Evolutionary conservation across 2,113 vertebrate species (phyloP).

Genomic region (Rutilus rutilus): DNA sequence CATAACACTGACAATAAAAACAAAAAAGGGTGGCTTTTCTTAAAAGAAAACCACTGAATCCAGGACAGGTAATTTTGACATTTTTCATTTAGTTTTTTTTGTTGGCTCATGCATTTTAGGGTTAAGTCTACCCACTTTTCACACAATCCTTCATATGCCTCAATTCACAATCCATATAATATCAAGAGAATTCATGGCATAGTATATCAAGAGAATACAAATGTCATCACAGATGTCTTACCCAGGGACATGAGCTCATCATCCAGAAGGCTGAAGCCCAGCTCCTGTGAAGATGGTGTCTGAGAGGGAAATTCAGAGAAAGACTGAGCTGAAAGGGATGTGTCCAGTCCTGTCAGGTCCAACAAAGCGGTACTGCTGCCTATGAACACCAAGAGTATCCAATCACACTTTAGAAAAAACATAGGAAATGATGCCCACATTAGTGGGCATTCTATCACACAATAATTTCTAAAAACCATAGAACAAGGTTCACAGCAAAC

Average conservation of each 20-base stretch:
- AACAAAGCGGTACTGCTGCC: conserved; percentile 85
- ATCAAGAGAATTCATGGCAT: neutral
- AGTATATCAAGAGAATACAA: neutral
- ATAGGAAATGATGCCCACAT: neutral
- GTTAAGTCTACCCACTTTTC: neutral
- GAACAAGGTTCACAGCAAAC: neutral
- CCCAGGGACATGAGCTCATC: conserved; percentile 97
- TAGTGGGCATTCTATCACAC: neutral
- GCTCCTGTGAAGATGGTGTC: conserved; percentile 71
- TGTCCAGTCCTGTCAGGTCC: conserved; percentile 89
- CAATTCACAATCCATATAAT: neutral
- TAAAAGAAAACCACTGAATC: neutral
- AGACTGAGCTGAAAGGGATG: conserved; percentile 72
- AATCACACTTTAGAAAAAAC: neutral
- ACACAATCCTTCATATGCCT: neutral
- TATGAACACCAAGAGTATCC: conserved; percentile 54
- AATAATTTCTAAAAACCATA: neutral
- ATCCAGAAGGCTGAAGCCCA: conserved; percentile 85
- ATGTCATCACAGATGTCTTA: conserved; percentile 51
- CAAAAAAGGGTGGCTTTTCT: neutral
- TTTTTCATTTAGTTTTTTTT: neutral
- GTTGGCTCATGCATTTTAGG: neutral
- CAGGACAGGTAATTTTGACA: neutral
- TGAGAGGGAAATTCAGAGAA: conserved; percentile 74
- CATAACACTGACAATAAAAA: neutral